These are phyloP conservation scores for Drosophila takahashii DNA, from an alignment of 1,140 invertebrate genomes.

Conservation along the genomic window DNA sequence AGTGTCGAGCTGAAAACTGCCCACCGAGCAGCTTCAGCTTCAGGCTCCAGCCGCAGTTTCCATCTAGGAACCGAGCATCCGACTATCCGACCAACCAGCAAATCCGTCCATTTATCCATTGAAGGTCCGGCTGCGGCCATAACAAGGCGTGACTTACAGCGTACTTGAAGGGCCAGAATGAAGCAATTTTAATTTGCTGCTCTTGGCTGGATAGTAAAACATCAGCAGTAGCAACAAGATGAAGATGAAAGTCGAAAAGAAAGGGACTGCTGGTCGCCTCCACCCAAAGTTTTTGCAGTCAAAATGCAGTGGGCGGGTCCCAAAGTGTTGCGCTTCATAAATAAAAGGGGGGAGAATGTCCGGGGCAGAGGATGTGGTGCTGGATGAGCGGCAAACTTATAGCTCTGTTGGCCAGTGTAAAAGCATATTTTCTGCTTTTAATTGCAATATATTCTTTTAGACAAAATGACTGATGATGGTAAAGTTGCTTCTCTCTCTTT, in stretches of 20 bases:
- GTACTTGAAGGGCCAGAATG: conserved; percentile 57
- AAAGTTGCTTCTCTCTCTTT: conserved; percentile 17
- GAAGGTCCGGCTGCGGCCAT: conserved; percentile 32
- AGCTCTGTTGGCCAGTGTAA: conserved; percentile 63
- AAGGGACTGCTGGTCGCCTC: background rate
- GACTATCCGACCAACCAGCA: conserved; percentile 36
- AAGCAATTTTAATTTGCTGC: conserved; percentile 80
- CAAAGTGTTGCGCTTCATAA: conserved; percentile 77
- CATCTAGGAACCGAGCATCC: conserved; percentile 13
- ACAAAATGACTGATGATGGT: conserved; percentile 82
- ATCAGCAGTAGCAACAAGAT: conserved; percentile 63
- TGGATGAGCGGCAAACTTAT: conserved; percentile 46
- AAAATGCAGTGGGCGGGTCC: conserved; percentile 65
- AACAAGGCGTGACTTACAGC: conserved; percentile 68
- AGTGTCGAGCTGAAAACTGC: conserved; percentile 73
- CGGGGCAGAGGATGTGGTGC: conserved; percentile 10
- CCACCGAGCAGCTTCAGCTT: conserved; percentile 12
- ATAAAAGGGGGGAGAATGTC: conserved; percentile 39
- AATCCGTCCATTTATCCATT: conserved; percentile 58
- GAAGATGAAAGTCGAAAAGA: conserved; percentile 27
- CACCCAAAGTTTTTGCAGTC: conserved; percentile 43
- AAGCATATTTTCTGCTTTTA: conserved; percentile 83
- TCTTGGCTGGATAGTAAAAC: conserved; percentile 70
- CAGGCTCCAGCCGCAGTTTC: background rate
- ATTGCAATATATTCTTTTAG: conserved; percentile 83